A percentile compares a stretch with the other conserved stretches of the same genome.
These are phyloP conservation scores for Pterocles orientalis DNA, from an alignment of 2,113 vertebrate species.

Conservation along the genomic window DNA sequence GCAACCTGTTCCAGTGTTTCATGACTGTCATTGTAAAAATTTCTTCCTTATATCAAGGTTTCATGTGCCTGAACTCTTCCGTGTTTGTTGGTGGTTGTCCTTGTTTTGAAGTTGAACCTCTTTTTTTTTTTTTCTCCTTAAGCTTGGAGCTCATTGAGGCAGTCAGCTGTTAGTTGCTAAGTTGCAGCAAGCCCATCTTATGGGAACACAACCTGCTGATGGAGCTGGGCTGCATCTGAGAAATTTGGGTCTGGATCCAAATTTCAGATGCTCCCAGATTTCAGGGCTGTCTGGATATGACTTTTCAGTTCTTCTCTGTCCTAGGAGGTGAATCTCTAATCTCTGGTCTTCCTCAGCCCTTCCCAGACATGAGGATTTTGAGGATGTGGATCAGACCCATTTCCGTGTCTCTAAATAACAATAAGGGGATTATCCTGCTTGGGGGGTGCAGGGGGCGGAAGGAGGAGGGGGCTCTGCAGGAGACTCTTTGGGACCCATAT, in stretches of 20 bases:
- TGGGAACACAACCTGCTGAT: not conserved
- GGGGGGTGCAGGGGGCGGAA: not conserved
- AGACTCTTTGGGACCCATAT: conserved; percentile 49
- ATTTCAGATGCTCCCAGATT: conserved; percentile 23
- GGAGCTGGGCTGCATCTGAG: not conserved
- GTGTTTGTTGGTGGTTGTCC: not conserved
- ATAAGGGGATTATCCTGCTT: conserved; percentile 51
- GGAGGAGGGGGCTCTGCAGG: conserved; percentile 39
- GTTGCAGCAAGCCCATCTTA: not conserved
- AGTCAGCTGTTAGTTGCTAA: conserved; percentile 53
- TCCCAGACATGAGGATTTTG: not conserved
- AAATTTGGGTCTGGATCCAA: conserved; percentile 41
- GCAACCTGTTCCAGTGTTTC: not conserved
- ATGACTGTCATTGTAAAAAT: accelerated
- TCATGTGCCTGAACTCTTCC: accelerated
- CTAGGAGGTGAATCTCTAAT: conserved; percentile 33
- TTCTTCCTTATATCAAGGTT: not conserved
- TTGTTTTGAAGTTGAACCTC: conserved; percentile 22
- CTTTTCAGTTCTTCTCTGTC: not conserved
- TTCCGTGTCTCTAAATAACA: conserved; percentile 52
- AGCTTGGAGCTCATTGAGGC: not conserved
- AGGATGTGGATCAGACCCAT: conserved; percentile 20
- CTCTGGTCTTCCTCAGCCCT: not conserved
- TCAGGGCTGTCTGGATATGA: not conserved
- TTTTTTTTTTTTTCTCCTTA: conserved; percentile 17